A percentile compares a stretch with the other conserved stretches of the same genome.
phyloP scores from a whole-genome alignment of 2,888 invertebrate genomes.

The Eucriotettix oculatus region DNA sequence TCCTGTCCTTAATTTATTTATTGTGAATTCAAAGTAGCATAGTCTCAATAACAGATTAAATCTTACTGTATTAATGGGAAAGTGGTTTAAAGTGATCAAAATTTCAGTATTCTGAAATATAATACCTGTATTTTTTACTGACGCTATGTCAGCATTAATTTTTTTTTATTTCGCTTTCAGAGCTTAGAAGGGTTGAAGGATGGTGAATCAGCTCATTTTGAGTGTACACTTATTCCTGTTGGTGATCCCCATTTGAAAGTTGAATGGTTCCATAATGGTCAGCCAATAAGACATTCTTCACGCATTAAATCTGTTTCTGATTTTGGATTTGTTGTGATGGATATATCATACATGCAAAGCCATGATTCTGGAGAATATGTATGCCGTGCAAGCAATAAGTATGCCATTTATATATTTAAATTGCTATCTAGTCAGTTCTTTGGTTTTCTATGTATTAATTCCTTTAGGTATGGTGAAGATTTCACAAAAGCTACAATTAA shows the following conservation, averaged over 20 bases:
- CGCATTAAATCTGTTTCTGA: slow-evolving; percentile 88
- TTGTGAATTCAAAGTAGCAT: too few species aligned
- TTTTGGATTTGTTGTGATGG: slow-evolving; percentile 87
- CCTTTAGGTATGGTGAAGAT: slow-evolving; percentile 59
- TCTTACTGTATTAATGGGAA: neutral
- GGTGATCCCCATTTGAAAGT: slow-evolving; percentile 87
- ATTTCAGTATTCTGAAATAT: neutral
- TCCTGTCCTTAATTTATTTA: too few species aligned
- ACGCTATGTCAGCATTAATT: neutral
- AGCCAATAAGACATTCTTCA: slow-evolving; percentile 72
- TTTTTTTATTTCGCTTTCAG: slow-evolving; percentile 25
- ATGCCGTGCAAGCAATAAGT: slow-evolving; percentile 77
- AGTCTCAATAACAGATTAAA: too few species aligned
- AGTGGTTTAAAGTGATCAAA: neutral
- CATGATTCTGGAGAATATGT: slow-evolving; percentile 89
- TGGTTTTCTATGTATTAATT: neutral
- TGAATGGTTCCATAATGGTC: slow-evolving; percentile 93
- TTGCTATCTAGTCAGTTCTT: neutral
- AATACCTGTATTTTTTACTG: neutral
- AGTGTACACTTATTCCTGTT: slow-evolving; percentile 83
- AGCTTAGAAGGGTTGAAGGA: slow-evolving; percentile 73
- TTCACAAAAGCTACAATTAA: slow-evolving; percentile 69
- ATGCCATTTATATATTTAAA: slow-evolving; percentile 11
- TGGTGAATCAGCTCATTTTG: slow-evolving; percentile 87
- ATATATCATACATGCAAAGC: slow-evolving; percentile 83